Percentiles rank a stretch among this genome's conserved stretches.
phyloP scores from a whole-genome alignment of 2,888 invertebrate genomes.

The Artemia sinica region DNA sequence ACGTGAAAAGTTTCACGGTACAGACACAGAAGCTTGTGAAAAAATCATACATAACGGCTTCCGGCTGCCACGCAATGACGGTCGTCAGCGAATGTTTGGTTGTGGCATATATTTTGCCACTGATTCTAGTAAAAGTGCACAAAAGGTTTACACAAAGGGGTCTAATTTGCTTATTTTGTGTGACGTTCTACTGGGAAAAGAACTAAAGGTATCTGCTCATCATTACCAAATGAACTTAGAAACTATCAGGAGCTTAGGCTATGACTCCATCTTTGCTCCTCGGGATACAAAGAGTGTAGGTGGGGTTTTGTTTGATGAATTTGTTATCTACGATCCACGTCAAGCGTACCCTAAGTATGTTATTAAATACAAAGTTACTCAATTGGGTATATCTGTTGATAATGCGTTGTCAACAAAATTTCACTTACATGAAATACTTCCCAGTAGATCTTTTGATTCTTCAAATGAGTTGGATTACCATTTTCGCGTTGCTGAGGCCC shows the following conservation, averaged over 20 bases:
- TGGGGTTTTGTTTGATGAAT: constrained; percentile 18
- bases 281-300: constrained; percentile 17
- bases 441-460: constrained; percentile 13
- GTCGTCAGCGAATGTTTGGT: constrained; percentile 15
- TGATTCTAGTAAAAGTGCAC: constrained; percentile 20
- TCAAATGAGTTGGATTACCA: constrained; percentile 8
- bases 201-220: not conserved
- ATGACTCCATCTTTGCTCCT: constrained; percentile 17
- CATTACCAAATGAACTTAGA: constrained; percentile 17
- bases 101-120: constrained; percentile 18
- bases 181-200: constrained; percentile 17
- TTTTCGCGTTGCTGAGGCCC: constrained; percentile 18
- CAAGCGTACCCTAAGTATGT: constrained; percentile 16
- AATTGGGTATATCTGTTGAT: not conserved
- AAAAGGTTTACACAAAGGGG: constrained; percentile 19
- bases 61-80: constrained; percentile 9
- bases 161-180: constrained; percentile 19
- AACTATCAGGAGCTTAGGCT: not conserved
- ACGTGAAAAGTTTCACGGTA: constrained; percentile 18
- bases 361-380: constrained; percentile 12
- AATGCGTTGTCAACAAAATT: not conserved
- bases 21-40: constrained; percentile 17
- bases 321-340: constrained; percentile 19
- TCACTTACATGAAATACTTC: not conserved
- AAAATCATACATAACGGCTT: constrained; percentile 16